A percentile compares a stretch with the other conserved stretches of the same genome.
These are phyloP conservation scores for Athripsodes cinereus DNA, from an alignment of 2,888 invertebrate genomes.

Conservation along the genomic window DNA sequence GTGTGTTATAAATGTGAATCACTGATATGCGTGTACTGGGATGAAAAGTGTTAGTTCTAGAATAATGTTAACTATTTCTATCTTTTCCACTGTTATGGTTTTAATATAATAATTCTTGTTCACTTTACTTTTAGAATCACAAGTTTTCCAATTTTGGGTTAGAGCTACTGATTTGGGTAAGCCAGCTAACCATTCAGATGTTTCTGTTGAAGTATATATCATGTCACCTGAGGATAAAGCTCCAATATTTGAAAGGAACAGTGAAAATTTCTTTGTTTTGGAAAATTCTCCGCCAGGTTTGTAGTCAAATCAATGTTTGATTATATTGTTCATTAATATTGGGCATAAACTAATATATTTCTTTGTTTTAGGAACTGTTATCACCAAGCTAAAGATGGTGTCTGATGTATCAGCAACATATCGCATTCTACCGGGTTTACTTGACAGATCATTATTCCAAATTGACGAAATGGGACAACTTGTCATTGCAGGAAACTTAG, in stretches of 20 bases:
- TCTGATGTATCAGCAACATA: conserved; percentile 57
- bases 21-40: no score
- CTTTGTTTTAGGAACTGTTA: conserved; percentile 38
- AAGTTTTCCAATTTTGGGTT: conserved; percentile 83
- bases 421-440: conserved; percentile 56
- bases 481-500: conserved; percentile 65
- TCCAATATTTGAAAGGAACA: conserved; percentile 68
- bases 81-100: no score
- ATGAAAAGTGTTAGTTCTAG: no score
- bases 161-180: conserved; percentile 78
- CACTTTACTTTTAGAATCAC: conserved; percentile 56
- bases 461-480: conserved; percentile 69
- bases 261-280: conserved; percentile 71
- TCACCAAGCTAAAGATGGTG: conserved; percentile 60
- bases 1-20: no score
- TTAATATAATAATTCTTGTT: no score
- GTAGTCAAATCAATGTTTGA: neutral
- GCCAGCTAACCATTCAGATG: conserved; percentile 71
- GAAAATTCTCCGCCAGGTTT: conserved; percentile 66
- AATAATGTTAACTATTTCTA: no score
- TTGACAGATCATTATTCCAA: conserved; percentile 60
- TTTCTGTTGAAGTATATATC: conserved; percentile 75
- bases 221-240: conserved; percentile 63
- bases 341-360: neutral
- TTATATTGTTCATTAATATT: neutral